These are phyloP conservation scores for Agriopis aurantiaria DNA, from an alignment of 2,888 invertebrate species.

Conservation along the genomic window DNA sequence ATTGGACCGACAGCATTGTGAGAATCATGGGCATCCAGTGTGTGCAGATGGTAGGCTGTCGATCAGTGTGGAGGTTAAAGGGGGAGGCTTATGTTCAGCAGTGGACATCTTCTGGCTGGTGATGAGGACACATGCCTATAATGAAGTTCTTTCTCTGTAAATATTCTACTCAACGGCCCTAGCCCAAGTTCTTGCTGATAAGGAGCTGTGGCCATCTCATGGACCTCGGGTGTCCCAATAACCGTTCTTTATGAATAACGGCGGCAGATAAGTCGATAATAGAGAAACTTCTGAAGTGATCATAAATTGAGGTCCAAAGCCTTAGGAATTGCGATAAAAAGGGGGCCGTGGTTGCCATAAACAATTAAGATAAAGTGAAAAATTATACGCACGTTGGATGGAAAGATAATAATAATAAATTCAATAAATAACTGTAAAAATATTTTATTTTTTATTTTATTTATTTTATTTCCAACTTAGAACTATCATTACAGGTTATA, in stretches of 20 bases:
- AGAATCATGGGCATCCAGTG: no score
- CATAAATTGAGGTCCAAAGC: slow-evolving; percentile 43
- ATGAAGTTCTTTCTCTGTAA: background rate
- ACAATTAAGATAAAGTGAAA: slow-evolving; percentile 32
- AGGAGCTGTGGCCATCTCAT: slow-evolving; percentile 18
- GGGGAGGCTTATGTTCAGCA: no score
- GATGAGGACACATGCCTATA: no score
- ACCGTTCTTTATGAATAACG: slow-evolving; percentile 44
- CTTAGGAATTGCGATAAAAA: slow-evolving; percentile 27
- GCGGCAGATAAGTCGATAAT: slow-evolving; percentile 45
- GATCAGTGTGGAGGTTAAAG: no score
- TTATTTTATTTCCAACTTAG: no score
- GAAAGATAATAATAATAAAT: no score
- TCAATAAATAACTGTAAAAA: no score
- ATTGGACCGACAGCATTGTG: no score
- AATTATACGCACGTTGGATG: slow-evolving; percentile 9
- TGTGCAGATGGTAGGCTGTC: no score
- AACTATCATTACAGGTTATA: no score
- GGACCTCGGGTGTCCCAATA: slow-evolving; percentile 29
- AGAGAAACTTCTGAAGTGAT: slow-evolving; percentile 43
- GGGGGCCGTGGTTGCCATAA: slow-evolving; percentile 17
- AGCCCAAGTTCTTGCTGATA: slow-evolving; percentile 19
- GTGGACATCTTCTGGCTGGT: no score
- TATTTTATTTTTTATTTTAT: no score
- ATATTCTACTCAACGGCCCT: background rate